These are phyloP conservation scores for Dufourea novaeangliae DNA, from an alignment of 1,140 invertebrate genomes.

Conservation along the genomic window DNA sequence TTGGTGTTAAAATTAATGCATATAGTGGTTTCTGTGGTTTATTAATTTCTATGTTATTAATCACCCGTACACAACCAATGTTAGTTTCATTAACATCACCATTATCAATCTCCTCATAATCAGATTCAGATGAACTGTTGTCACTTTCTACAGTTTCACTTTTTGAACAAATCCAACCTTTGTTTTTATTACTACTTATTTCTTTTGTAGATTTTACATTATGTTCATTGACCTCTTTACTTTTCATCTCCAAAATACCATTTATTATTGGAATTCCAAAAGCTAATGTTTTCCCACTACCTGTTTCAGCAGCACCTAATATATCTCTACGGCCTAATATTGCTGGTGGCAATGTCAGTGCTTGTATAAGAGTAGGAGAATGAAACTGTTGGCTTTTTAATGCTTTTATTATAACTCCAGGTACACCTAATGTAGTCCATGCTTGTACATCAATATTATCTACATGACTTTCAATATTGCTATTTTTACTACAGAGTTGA, in stretches of 20 bases:
- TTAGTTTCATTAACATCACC: constrained; percentile 70
- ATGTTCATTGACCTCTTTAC: constrained; percentile 69
- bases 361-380: constrained; percentile 92
- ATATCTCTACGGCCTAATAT: constrained; percentile 94
- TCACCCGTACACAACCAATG: constrained; percentile 84
- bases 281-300: constrained; percentile 98
- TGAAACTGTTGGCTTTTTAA: constrained; percentile 89
- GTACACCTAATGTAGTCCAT: constrained; percentile 89
- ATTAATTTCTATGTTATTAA: constrained; percentile 83
- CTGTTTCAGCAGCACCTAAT: constrained; percentile 97
- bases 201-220: constrained; percentile 49
- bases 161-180: constrained; percentile 76
- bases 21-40: constrained; percentile 83
- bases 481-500: constrained; percentile 60
- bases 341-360: constrained; percentile 90
- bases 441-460: constrained; percentile 81
- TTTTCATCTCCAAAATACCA: constrained; percentile 90
- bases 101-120: constrained; percentile 76
- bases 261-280: constrained; percentile 96
- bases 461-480: constrained; percentile 42
- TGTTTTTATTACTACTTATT: constrained; percentile 64
- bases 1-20: constrained; percentile 95
- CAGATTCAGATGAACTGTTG: constrained; percentile 70
- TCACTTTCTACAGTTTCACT: constrained; percentile 49
- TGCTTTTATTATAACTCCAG: constrained; percentile 87